Evolutionary conservation across 37 sponge, comb jelly and placozoan genomes (phyloP), one percentile per base, ranked within the genome.

Genomic region (Agelas oroides): DNA sequence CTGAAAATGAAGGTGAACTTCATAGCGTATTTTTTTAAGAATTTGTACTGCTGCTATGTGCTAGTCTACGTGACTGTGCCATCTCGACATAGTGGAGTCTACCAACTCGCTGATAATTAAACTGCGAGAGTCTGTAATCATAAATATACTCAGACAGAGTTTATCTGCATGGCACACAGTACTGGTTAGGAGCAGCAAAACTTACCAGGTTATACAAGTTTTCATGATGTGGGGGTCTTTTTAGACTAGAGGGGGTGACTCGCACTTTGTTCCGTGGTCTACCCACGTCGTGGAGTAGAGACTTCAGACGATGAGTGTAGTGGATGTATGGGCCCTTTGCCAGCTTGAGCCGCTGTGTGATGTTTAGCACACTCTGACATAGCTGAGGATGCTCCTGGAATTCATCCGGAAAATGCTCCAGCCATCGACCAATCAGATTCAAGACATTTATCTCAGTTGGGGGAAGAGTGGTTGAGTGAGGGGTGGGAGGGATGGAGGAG

Each of bases 121-220:
- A n/a, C n/a, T n/a, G n/a, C n/a, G n/a, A n/a, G n/a, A n/a, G n/a
- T n/a, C n/a, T n/a, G n/a, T n/a, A n/a, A n/a, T n/a, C n/a, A n/a
- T n/a, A n/a, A n/a, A n/a, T n/a, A n/a, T n/a, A n/a, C n/a, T n/a
- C n/a, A n/a, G n/a, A n/a, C n/a, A n/a, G n/a, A n/a, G n/a, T n/a
- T n/a, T n/a, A n/a, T n/a, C n/a, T n/a, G 46, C 46, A 46, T 46
- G 8, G 46, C 46, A 46, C n/a, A n/a, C n/a, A n/a, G n/a, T n/a
- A n/a, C n/a, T n/a, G n/a, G n/a, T n/a, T n/a, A n/a, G n/a, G n/a
- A n/a, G n/a, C n/a, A 46, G 46, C 46, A 46, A 8, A 46, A 37
- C 80, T 80, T 36, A 94, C 94, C 65, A 90, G 73, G 14, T 46
- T 52, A 65, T 94, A 94, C 25, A 94, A 76, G 81, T 94, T 88